These are phyloP conservation scores for Zeugodacus cucurbitae DNA, from an alignment of 1,140 invertebrate species.

Conservation along the genomic window DNA sequence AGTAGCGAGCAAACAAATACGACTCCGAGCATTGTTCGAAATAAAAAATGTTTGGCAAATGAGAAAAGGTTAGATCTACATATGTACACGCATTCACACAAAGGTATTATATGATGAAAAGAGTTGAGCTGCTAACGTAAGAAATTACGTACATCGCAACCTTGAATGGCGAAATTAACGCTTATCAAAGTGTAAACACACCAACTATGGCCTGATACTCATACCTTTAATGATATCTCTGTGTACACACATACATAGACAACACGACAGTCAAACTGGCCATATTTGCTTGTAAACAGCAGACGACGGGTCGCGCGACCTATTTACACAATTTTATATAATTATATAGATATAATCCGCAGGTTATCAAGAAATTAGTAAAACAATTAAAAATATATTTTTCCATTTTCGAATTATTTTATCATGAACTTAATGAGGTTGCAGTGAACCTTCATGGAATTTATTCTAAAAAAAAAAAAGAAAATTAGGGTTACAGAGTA, in stretches of 20 bases:
- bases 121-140: not conserved
- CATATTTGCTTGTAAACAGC: not conserved
- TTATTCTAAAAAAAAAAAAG: too few relatives aligned
- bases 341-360: not conserved
- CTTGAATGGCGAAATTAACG: constrained; percentile 13
- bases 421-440: too few relatives aligned
- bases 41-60: not conserved
- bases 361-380: not conserved
- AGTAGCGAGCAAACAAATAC: not conserved
- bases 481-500: too few relatives aligned
- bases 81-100: too few relatives aligned
- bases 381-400: not conserved
- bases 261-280: not conserved
- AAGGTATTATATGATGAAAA: not conserved
- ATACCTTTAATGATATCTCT: not conserved
- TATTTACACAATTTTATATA: not conserved
- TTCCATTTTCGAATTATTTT: too few relatives aligned
- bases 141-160: constrained; percentile 7
- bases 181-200: constrained; percentile 26
- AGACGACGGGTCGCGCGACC: not conserved
- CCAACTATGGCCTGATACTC: not conserved
- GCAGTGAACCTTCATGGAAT: too few relatives aligned
- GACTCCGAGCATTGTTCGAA: not conserved
- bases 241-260: not conserved
- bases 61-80: not conserved